Conservation (phyloP, 2,797 vertebrate species). For the Tarsius wallacei region DNA sequence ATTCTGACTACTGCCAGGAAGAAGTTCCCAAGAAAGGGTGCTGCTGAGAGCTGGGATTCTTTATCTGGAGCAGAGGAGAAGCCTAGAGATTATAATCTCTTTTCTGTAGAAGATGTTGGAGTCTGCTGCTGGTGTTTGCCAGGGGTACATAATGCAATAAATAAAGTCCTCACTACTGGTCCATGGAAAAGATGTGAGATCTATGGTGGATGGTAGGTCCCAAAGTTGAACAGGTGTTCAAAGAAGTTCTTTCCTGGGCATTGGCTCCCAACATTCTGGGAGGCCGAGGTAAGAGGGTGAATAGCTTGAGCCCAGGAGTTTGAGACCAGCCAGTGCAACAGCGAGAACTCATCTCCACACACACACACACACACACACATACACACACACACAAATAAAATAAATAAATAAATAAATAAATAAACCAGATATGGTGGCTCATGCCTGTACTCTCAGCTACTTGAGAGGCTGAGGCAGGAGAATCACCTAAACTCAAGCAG, state of each 20-base stretch:
- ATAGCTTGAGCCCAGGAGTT: too few species aligned
- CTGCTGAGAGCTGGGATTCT: conserved; percentile 12
- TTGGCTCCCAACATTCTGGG: too few species aligned
- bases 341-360: too few species aligned
- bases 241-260: neutral
- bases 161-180: conserved; percentile 29
- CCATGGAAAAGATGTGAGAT: neutral
- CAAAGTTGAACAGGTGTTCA: neutral
- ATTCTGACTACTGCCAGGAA: conserved; percentile 13
- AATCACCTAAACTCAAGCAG: too few species aligned
- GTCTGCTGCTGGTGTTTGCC: conserved; percentile 56
- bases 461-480: too few species aligned
- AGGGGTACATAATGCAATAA: conserved; percentile 10
- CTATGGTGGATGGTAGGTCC: neutral
- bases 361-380: too few species aligned
- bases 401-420: too few species aligned
- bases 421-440: too few species aligned
- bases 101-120: conserved; percentile 24
- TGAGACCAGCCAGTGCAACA: too few species aligned
- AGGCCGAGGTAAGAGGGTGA: too few species aligned
- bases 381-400: too few species aligned
- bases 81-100: conserved; percentile 66
- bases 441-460: too few species aligned
- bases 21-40: neutral
- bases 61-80: conserved; percentile 39